Conservation (phyloP, 2,888 invertebrate species). For the Lottia gigantea region DNA sequence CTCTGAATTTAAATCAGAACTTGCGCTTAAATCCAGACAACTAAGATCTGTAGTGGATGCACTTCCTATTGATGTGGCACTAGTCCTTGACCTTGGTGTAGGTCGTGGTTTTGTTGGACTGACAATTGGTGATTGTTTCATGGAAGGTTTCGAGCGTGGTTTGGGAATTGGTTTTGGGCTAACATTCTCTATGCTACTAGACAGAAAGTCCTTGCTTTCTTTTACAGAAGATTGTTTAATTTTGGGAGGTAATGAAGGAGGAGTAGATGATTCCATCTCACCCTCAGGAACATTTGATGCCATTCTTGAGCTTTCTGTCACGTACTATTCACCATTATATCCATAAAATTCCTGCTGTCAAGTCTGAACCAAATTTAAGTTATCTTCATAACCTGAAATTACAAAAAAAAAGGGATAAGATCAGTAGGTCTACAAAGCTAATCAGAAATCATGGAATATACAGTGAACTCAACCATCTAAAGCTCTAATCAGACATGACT, state of each 20-base stretch:
- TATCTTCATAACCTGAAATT: too few relatives aligned
- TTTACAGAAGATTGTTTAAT: background rate
- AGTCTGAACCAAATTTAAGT: too few relatives aligned
- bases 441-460: too few relatives aligned
- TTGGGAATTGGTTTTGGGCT: slow-evolving; percentile 13
- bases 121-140: slow-evolving; percentile 4
- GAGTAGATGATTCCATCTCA: background rate
- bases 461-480: too few relatives aligned
- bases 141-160: slow-evolving; percentile 8
- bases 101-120: slow-evolving; percentile 9
- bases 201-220: background rate
- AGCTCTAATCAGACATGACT: too few relatives aligned
- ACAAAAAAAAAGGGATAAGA: too few relatives aligned
- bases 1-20: too few relatives aligned
- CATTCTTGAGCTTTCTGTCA: background rate
- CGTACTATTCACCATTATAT: too few relatives aligned
- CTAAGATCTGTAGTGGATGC: too few relatives aligned
- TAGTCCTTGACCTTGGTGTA: slow-evolving; percentile 15
- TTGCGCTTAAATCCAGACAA: too few relatives aligned
- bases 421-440: too few relatives aligned
- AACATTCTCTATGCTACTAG: background rate
- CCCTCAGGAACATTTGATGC: background rate
- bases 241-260: background rate
- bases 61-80: background rate
- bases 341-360: too few relatives aligned